A percentile compares a stretch with the other conserved stretches of the same genome.
phyloP scores from a whole-genome alignment of 2,113 vertebrate genomes.

The Pelecanoides urinatrix region DNA sequence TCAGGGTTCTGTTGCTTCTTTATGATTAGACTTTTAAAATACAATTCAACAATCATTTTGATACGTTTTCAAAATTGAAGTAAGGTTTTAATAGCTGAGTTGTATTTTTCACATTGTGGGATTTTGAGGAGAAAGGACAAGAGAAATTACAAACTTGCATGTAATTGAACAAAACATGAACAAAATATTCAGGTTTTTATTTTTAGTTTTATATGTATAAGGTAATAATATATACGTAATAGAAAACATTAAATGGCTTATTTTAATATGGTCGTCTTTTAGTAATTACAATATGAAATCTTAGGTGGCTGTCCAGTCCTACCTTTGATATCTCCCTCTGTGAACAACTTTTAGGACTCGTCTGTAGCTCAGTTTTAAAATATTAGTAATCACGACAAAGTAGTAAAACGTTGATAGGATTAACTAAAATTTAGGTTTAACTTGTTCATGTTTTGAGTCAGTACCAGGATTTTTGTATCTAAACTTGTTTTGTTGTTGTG shows the following conservation, averaged over 20 bases:
- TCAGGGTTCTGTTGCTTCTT: neutral
- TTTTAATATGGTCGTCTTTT: neutral
- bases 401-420: neutral
- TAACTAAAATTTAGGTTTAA: neutral
- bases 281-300: neutral
- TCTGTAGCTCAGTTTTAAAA: neutral
- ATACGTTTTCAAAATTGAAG: neutral
- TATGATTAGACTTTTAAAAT: slow-evolving; percentile 1
- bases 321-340: neutral
- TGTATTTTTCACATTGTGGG: neutral
- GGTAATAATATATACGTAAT: neutral
- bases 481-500: neutral
- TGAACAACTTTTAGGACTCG: neutral
- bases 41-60: neutral
- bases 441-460: neutral
- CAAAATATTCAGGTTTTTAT: neutral
- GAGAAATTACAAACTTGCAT: neutral
- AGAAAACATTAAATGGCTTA: neutral
- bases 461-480: neutral
- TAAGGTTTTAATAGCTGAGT: neutral
- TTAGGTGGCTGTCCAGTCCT: neutral
- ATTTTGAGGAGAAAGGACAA: neutral
- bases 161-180: neutral
- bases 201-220: neutral
- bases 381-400: neutral